Conservation (phyloP, 1,140 invertebrate genomes). For the Helicoverpa armigera region DNA sequence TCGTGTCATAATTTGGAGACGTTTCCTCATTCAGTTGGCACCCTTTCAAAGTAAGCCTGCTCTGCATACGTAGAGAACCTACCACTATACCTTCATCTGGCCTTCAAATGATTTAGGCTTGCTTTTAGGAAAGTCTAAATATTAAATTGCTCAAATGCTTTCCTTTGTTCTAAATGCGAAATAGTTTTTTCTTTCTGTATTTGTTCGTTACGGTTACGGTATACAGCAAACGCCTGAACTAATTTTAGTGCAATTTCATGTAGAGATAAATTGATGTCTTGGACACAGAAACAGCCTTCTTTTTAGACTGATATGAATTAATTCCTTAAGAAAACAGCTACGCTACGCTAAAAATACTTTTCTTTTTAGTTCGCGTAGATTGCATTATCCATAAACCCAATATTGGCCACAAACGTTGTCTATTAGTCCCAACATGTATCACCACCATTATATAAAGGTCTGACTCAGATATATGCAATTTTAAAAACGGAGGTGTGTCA, state of each 20-base stretch:
- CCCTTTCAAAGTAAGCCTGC: neutral
- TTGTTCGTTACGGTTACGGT: too few relatives aligned
- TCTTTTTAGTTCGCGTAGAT: neutral
- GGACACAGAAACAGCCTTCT: too few relatives aligned
- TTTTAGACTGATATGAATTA: too few relatives aligned
- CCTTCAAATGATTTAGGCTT: neutral
- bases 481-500: neutral
- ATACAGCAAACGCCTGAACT: too few relatives aligned
- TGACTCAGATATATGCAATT: constrained; percentile 25
- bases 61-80: neutral
- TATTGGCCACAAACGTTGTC: neutral
- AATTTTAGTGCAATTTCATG: too few relatives aligned
- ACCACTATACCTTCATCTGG: neutral
- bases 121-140: neutral
- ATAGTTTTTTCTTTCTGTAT: too few relatives aligned
- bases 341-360: neutral
- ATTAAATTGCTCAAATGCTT: too few relatives aligned
- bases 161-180: too few relatives aligned
- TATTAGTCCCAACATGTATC: neutral
- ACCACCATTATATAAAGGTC: constrained; percentile 11
- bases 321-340: too few relatives aligned
- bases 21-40: neutral
- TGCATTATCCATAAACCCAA: neutral
- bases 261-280: too few relatives aligned
- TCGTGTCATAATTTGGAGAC: constrained; percentile 15